phyloP scores from a whole-genome alignment of 2,888 invertebrate species.

The Polyommatus icarus region DNA sequence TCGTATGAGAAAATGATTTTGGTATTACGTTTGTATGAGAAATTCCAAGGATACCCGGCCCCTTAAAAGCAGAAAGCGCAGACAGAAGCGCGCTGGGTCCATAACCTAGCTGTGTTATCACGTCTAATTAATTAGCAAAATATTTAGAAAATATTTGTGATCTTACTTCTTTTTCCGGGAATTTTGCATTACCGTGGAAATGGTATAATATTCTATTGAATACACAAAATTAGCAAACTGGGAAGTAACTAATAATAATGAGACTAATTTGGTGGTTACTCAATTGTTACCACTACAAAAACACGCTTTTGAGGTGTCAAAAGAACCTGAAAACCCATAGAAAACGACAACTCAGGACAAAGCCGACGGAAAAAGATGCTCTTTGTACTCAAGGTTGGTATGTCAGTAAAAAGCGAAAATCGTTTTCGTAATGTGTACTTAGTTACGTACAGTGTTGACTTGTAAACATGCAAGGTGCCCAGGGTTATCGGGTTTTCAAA shows the following conservation, averaged over 20 bases:
- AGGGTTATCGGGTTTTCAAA: slow-evolving; percentile 14
- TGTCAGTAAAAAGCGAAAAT: slow-evolving; percentile 29
- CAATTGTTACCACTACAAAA: neutral
- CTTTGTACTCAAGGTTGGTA: slow-evolving; percentile 21
- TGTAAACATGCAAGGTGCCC: slow-evolving; percentile 24
- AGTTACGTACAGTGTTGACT: slow-evolving; percentile 19
- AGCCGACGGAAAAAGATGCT: neutral
- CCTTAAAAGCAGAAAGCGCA: neutral
- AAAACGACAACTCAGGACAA: slow-evolving; percentile 13
- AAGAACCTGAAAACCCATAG: neutral
- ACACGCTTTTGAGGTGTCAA: neutral
- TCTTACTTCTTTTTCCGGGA: neutral
- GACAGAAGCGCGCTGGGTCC: neutral
- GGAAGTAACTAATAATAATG: neutral
- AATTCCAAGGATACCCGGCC: no score
- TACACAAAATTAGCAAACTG: neutral
- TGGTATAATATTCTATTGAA: no score
- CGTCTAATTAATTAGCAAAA: no score
- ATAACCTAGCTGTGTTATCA: neutral
- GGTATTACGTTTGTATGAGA: no score
- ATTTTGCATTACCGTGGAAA: neutral
- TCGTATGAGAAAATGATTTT: no score
- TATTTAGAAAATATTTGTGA: neutral
- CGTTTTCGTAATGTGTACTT: slow-evolving; percentile 22
- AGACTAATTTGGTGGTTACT: neutral